Base-by-base conservation (phyloP, 2,113 vertebrate genomes). In the Heterotis niloticus region DNA sequence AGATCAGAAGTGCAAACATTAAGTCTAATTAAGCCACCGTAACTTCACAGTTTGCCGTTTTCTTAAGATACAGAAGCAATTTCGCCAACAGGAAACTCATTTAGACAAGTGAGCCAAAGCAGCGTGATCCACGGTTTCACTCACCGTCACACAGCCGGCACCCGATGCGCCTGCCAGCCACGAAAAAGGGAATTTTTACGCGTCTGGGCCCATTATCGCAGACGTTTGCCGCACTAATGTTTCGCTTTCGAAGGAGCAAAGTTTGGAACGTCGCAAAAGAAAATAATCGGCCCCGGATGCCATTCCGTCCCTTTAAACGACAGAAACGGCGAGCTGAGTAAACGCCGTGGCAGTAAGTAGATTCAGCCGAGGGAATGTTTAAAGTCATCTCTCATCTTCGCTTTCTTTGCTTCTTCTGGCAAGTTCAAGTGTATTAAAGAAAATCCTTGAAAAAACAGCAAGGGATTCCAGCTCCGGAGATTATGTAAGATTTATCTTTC, bases 1-100 rank as follows among this genome's bases (percentile, higher is more conserved):
- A 51, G 17, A 64, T 65, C 62, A 76, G 17, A 57, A 77, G n/a
- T 52, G 17, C 62, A 77, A 57, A 64, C 62, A 18, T 28, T 66
- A 52, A 77, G 29, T 64, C 64, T 65, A 66, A 54, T 65, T 77
- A n/a, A 65, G 34, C 75, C 34, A 17, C 23, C 44, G 14, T 54
- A 26, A 20, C 75, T 56, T 17, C 29, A 77, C 10, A 77, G 76
- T 54, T 20, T 18, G 26, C 23, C 34, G 24, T 52, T 67, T 67
- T 67, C 11, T 66, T 18, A 77, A 77, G 75, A 52, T 17, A 77
- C 23, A 57, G 64, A 57, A 75, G 57, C 51, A 77, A 9, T 77
- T 56, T 34, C 11, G 44, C 44, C 12, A 18, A 52, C 14, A 26
- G 64, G 64, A 66, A 77, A 67, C 44, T 65, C 26, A 77, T 67